Conservation (phyloP, 2,888 invertebrate species). For the Macrophya annulata region DNA sequence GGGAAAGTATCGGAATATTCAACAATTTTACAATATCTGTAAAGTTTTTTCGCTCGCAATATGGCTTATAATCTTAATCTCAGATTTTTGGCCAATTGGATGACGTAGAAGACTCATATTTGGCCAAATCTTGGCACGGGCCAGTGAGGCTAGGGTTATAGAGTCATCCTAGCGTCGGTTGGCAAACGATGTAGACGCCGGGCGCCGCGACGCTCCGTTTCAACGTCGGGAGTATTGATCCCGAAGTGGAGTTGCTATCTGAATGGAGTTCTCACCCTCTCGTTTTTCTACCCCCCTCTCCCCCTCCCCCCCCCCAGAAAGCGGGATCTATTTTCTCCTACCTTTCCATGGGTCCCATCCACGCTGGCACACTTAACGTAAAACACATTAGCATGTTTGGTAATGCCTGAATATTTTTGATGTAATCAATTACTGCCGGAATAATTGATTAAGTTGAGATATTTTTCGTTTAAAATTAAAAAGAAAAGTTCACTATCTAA, state of each 20-base stretch:
- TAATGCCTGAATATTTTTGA: conserved; percentile 52
- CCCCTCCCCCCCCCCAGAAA: conserved; percentile 28
- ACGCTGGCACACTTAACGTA: conserved; percentile 63
- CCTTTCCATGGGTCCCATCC: conserved; percentile 53
- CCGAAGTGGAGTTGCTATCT: conserved; percentile 69
- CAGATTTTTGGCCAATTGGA: neutral
- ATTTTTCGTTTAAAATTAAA: neutral
- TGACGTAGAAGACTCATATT: conserved; percentile 6
- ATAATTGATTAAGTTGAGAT: neutral
- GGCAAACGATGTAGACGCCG: conserved; percentile 54
- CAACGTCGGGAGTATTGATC: conserved; percentile 78
- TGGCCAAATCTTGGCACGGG: conserved; percentile 18
- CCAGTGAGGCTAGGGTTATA: conserved; percentile 43
- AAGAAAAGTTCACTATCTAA: neutral
- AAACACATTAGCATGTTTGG: conserved; percentile 70
- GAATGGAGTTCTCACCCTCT: conserved; percentile 68
- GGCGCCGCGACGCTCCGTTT: conserved; percentile 71
- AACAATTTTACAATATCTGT: neutral
- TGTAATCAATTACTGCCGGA: conserved; percentile 26
- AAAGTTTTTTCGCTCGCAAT: neutral
- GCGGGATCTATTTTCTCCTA: conserved; percentile 49
- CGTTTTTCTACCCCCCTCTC: conserved; percentile 49
- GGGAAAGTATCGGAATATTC: neutral
- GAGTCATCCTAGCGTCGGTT: conserved; percentile 37
- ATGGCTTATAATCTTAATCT: neutral